phyloP scores from a whole-genome alignment of 2,113 vertebrate genomes.

The Azemiops feae region DNA sequence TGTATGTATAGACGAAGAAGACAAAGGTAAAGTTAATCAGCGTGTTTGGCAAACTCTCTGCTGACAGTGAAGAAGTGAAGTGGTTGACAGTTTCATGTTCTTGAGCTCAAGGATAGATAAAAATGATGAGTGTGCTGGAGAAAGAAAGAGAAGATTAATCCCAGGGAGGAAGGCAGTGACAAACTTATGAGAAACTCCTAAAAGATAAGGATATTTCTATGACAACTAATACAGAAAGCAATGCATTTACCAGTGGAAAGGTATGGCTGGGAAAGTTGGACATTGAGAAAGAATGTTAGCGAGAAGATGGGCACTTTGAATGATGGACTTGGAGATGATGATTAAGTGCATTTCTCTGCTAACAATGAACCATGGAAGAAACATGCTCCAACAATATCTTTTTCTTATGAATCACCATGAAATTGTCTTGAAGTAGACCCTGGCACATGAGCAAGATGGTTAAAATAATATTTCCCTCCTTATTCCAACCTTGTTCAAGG shows the following conservation, averaged over 20 bases:
- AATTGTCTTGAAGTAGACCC: background rate
- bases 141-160: background rate
- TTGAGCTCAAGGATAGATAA: background rate
- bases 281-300: background rate
- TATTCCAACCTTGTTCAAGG: background rate
- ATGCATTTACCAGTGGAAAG: background rate
- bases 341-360: background rate
- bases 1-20: background rate
- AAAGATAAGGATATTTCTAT: background rate
- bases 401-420: background rate
- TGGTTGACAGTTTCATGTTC: background rate
- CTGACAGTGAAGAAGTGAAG: background rate
- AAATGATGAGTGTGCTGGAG: background rate
- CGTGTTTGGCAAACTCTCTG: background rate
- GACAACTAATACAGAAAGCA: background rate
- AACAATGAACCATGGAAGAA: background rate
- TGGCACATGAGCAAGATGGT: background rate
- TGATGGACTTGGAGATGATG: background rate
- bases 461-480: background rate
- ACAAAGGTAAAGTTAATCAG: background rate
- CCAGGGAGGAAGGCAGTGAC: background rate
- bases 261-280: background rate
- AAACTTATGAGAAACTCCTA: background rate
- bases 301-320: background rate
- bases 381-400: background rate